A percentile compares a stretch with the other conserved stretches of the same genome.
Evolutionary conservation across 2,888 invertebrate genomes (phyloP).

Genomic region (Scaptomyza reducta): DNA sequence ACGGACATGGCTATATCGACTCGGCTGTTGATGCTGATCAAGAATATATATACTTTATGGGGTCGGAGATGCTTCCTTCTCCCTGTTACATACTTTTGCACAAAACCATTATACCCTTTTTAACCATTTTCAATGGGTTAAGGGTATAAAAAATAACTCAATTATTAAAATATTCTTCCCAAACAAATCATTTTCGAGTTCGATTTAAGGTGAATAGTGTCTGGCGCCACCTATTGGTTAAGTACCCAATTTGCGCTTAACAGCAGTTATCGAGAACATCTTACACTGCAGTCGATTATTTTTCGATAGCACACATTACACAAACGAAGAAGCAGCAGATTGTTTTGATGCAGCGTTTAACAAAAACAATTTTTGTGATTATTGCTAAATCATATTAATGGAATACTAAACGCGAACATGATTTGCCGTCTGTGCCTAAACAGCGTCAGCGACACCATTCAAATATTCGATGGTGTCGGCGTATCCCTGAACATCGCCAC

Average conservation of each 20-base stretch:
- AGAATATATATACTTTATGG: too few species aligned
- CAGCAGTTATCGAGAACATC: conserved; percentile 1
- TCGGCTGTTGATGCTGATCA: too few species aligned
- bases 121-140: too few species aligned
- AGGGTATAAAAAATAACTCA: too few species aligned
- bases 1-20: too few species aligned
- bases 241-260: not conserved
- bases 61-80: too few species aligned
- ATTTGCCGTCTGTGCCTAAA: conserved; percentile 83
- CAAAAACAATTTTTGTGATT: conserved; percentile 11
- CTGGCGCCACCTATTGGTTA: conserved; percentile 12
- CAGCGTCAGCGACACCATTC: conserved; percentile 75
- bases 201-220: not conserved
- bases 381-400: conserved; percentile 35
- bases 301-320: conserved; percentile 14
- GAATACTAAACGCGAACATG: conserved; percentile 63
- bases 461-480: conserved; percentile 80
- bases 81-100: too few species aligned
- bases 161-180: too few species aligned
- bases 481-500: conserved; percentile 73
- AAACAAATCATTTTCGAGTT: not conserved
- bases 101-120: too few species aligned
- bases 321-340: conserved; percentile 31
- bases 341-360: conserved; percentile 43
- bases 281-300: not conserved